Percentiles rank a stretch among this genome's conserved stretches.
These are phyloP conservation scores for Sternarchorhynchus goeldii DNA, from an alignment of 2,797 vertebrate genomes.

Conservation along the genomic window DNA sequence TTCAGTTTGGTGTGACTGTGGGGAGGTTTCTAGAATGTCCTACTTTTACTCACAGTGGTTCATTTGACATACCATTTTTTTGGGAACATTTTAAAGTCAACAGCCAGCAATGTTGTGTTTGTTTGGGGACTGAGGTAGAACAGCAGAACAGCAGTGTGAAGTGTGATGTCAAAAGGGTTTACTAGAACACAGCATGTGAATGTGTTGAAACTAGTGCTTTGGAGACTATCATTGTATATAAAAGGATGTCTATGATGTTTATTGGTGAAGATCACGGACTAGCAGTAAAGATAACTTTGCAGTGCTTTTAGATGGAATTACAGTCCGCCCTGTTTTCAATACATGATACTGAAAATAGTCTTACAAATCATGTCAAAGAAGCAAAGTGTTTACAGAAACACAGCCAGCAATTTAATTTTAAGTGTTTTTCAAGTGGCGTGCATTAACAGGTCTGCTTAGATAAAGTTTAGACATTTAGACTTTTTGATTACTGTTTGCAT, in stretches of 20 bases:
- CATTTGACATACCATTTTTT: too few relatives aligned
- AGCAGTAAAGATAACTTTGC: neutral
- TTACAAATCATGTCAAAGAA: too few relatives aligned
- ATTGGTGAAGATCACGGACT: neutral
- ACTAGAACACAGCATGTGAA: too few relatives aligned
- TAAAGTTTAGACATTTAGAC: constrained; percentile 2
- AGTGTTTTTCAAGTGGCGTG: neutral
- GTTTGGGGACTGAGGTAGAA: neutral
- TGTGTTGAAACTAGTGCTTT: neutral
- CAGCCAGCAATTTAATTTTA: neutral
- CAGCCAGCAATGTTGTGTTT: neutral
- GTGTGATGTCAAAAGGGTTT: too few relatives aligned
- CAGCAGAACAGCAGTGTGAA: too few relatives aligned
- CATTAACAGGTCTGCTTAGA: neutral
- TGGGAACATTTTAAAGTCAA: too few relatives aligned
- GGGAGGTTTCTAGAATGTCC: neutral
- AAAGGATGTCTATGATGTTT: neutral
- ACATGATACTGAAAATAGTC: neutral
- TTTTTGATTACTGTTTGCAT: neutral
- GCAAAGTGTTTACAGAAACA: neutral
- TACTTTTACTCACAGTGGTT: neutral
- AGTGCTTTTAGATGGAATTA: neutral
- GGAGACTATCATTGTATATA: neutral
- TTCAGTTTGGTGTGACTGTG: too few relatives aligned
- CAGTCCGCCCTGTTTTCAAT: neutral